Percentiles rank a stretch among this genome's conserved stretches.
These are phyloP conservation scores for Drosophila suboccidentalis DNA, from an alignment of 2,888 invertebrate species.

Conservation along the genomic window DNA sequence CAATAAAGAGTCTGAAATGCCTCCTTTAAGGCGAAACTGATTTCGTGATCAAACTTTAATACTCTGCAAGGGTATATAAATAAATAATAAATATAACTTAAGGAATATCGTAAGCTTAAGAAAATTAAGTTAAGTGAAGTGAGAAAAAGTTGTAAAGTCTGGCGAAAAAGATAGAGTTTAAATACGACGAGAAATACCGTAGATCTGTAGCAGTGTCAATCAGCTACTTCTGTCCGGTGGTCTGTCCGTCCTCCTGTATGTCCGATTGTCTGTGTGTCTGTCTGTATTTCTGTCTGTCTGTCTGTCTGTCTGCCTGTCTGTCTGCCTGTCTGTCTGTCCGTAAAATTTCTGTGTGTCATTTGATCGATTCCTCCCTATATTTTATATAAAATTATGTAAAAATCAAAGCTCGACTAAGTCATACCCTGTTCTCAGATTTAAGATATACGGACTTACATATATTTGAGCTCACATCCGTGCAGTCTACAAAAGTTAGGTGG, in stretches of 20 bases:
- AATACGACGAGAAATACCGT: too few relatives aligned
- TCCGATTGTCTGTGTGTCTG: slow-evolving; percentile 4
- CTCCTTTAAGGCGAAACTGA: background rate
- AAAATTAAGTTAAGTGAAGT: background rate
- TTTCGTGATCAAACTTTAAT: background rate
- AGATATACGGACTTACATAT: background rate
- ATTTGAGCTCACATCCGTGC: background rate
- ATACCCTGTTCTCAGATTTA: background rate
- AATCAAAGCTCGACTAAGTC: background rate
- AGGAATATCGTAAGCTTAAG: background rate
- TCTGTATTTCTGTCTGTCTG: slow-evolving; percentile 16
- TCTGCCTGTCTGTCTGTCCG: slow-evolving; percentile 1
- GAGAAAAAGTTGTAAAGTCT: background rate
- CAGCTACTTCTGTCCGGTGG: background rate
- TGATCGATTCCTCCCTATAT: background rate
- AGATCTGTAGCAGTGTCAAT: background rate
- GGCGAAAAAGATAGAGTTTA: too few relatives aligned
- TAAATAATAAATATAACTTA: background rate
- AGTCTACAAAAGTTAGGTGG: too few relatives aligned
- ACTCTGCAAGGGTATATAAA: background rate
- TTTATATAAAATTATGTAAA: background rate
- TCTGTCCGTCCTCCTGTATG: background rate
- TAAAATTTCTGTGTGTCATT: background rate
- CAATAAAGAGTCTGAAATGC: background rate
- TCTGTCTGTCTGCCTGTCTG: background rate